Conservation (phyloP, 2,113 vertebrate species). For the Petroica traversi region DNA sequence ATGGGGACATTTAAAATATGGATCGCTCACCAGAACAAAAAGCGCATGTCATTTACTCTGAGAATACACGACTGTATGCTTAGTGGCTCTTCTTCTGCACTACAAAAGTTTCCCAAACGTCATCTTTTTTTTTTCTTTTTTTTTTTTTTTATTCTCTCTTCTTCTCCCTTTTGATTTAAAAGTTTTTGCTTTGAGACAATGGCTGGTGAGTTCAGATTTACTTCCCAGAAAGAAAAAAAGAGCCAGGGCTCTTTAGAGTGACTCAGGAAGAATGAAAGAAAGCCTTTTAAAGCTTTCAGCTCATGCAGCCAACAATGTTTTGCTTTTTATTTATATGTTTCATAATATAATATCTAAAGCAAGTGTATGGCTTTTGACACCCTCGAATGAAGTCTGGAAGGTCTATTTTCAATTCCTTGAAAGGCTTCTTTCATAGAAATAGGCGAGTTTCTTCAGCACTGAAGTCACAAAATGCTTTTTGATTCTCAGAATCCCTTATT, state of each 20-base stretch:
- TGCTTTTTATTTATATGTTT: neutral
- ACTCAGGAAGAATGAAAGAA: neutral
- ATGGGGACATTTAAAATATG: slow-evolving; percentile 61
- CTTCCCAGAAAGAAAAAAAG: neutral
- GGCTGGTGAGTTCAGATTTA: neutral
- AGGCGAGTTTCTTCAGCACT: neutral
- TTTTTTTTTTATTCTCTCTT: neutral
- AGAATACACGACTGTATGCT: neutral
- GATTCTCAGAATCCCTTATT: neutral
- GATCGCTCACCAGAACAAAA: slow-evolving; percentile 34
- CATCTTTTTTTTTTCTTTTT: neutral
- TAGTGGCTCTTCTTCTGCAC: neutral
- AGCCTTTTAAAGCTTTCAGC: neutral
- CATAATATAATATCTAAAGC: neutral
- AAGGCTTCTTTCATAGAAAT: neutral
- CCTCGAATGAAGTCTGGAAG: neutral
- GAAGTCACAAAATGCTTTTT: neutral
- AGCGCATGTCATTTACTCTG: neutral
- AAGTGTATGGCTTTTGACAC: neutral
- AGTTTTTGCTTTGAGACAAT: slow-evolving; percentile 10
- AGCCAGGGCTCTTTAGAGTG: neutral
- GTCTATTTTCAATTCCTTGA: neutral
- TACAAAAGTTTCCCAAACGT: neutral
- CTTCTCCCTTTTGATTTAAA: neutral
- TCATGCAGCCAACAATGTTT: neutral